Evolutionary conservation across 2,797 vertebrate species (phyloP).

Genomic region (Lepus oiostolus): DNA sequence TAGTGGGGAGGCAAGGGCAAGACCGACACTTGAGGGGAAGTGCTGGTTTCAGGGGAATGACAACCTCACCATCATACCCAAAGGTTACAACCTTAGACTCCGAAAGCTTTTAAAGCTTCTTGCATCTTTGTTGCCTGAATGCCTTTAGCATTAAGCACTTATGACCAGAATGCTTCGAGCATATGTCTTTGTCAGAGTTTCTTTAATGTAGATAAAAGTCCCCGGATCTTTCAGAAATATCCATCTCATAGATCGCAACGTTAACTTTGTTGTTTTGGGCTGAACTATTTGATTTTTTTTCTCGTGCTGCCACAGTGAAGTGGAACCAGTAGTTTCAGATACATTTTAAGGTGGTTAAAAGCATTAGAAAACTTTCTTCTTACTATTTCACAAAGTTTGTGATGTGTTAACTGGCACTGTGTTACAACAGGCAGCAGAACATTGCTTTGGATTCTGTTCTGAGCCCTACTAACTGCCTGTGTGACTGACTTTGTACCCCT

Average conservation of each 20-base stretch:
- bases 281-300: background rate
- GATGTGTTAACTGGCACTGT: background rate
- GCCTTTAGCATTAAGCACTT: constrained; percentile 64
- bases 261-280: background rate
- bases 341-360: background rate
- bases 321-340: background rate
- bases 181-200: constrained; percentile 62
- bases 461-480: background rate
- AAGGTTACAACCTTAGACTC: constrained; percentile 57
- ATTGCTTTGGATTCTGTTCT: background rate
- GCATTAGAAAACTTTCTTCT: background rate
- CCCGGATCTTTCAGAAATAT: constrained; percentile 40
- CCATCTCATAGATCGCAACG: background rate
- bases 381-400: background rate
- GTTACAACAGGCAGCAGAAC: background rate
- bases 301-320: background rate
- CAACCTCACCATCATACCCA: constrained; percentile 25
- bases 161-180: background rate
- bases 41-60: constrained; percentile 66
- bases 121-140: constrained; percentile 41
- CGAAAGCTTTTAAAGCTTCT: constrained; percentile 78
- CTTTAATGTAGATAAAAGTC: constrained; percentile 50
- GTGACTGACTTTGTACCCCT: background rate
- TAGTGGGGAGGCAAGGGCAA: constrained; percentile 73
- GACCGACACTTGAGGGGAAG: constrained; percentile 1